phyloP scores from a whole-genome alignment of 2,113 vertebrate genomes.

The Dissostichus mawsoni region DNA sequence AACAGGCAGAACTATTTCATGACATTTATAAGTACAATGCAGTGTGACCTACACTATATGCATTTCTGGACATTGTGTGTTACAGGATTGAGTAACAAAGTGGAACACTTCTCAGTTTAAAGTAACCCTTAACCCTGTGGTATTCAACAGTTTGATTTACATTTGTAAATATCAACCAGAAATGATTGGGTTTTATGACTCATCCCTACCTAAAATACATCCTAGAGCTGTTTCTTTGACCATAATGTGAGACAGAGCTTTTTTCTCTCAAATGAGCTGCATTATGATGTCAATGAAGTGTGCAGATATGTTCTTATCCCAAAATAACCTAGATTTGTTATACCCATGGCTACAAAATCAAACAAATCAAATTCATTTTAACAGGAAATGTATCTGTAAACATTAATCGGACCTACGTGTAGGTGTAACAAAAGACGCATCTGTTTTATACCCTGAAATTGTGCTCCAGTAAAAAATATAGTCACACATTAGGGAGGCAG shows the following conservation, averaged over 20 bases:
- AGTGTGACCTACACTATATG: slow-evolving; percentile 22
- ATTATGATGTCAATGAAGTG: slow-evolving; percentile 58
- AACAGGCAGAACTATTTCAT: slow-evolving; percentile 17
- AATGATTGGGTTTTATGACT: slow-evolving; percentile 64
- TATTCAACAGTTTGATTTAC: slow-evolving; percentile 57
- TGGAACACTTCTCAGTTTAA: slow-evolving; percentile 48
- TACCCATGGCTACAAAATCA: slow-evolving; percentile 10
- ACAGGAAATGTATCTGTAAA: slow-evolving; percentile 13
- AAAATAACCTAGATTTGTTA: slow-evolving; percentile 51
- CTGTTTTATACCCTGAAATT: neutral
- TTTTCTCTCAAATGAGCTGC: slow-evolving; percentile 61
- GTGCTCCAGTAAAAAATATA: slow-evolving; percentile 7
- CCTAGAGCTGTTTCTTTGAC: slow-evolving; percentile 58
- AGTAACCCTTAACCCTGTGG: slow-evolving; percentile 43
- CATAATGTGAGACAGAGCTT: slow-evolving; percentile 53
- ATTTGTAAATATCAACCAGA: slow-evolving; percentile 61
- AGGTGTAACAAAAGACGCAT: slow-evolving; percentile 28
- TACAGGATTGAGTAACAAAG: slow-evolving; percentile 38
- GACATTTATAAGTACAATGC: slow-evolving; percentile 30
- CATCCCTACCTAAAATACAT: slow-evolving; percentile 49
- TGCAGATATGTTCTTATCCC: slow-evolving; percentile 46
- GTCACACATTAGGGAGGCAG: slow-evolving; percentile 7
- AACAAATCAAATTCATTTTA: slow-evolving; percentile 26
- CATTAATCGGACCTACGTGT: slow-evolving; percentile 3
- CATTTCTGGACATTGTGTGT: slow-evolving; percentile 34